These are phyloP conservation scores for Hydropsyche tenuis DNA, from an alignment of 1,140 invertebrate genomes.

Conservation along the genomic window DNA sequence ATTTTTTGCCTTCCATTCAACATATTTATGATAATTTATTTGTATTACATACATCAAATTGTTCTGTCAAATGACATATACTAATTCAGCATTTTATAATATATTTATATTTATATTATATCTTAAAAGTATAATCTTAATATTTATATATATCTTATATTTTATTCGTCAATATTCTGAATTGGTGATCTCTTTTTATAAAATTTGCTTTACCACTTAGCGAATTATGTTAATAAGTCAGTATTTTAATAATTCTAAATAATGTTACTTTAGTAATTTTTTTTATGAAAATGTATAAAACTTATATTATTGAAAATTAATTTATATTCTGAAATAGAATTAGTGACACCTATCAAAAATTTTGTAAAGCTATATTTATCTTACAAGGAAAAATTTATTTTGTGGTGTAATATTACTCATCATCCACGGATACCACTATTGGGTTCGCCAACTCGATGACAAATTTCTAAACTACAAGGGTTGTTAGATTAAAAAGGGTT, in stretches of 20 bases:
- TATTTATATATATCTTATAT: constrained; percentile 2
- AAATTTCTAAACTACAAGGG: too few species aligned
- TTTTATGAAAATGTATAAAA: not conserved
- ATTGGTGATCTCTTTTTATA: too few species aligned
- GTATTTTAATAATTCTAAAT: not conserved
- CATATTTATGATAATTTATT: not conserved
- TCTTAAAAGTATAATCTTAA: not conserved
- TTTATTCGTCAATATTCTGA: not conserved
- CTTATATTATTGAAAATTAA: not conserved
- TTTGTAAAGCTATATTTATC: too few species aligned
- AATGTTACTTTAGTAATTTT: not conserved
- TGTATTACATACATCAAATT: not conserved
- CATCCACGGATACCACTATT: too few species aligned
- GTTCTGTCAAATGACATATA: not conserved
- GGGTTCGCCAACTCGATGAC: too few species aligned
- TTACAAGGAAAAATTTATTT: too few species aligned
- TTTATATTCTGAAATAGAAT: not conserved
- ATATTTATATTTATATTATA: constrained; percentile 11
- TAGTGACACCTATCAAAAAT: too few species aligned
- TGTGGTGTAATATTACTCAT: not conserved
- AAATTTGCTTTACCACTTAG: not conserved
- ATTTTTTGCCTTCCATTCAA: not conserved
- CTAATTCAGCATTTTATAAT: not conserved
- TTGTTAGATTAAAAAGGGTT: too few species aligned
- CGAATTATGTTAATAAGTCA: not conserved